Base-by-base conservation (phyloP, 2,113 vertebrate species). In the Colinus virginianus region DNA sequence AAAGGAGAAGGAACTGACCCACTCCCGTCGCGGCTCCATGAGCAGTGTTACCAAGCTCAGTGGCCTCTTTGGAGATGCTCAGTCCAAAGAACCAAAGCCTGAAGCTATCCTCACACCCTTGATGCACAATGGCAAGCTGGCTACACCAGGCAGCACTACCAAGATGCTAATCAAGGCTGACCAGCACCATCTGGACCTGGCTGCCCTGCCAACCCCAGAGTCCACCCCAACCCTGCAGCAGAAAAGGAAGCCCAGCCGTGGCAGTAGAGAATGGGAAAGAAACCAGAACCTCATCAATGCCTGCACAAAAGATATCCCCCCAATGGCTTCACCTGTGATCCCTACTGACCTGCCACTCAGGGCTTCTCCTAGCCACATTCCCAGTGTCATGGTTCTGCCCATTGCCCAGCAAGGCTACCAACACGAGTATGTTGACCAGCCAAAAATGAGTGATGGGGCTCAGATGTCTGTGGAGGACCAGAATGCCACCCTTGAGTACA, bases 251-350 rank as follows among this genome's bases (percentile, higher is more conserved):
- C 98, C 99, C 62, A 98, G 98, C 91, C 98, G 98, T 4, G 99
- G 99, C 68, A 99, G 99, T 96, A 98, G 99, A 3, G 99, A 99
- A 64, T 99, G 99, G 99, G 99, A 99, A 77, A 96, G 99, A 90
- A 99, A 98, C 95, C 99, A 99, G 98, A 99, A 99, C 95, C 98
- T 99, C 82, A 99, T 99, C 97, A 99, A 99, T 7, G 99, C 99
- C 77, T 99, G 99, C 95, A 98, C 99, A 43, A 99, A 99, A 98
- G 99, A 99, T 93, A 98, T 99, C 93, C 95, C 98, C 4, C 96
- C 98, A 0, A 98, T 99, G 98, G 98, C 98, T 40, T 98, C 99
- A 0, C 98, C 98, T 0, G 99, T 99, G 43, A 99, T 99, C 90
- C 98, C 99, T n/a, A 99, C 98, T 0, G 99, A 99, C 93, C 97